Percentiles rank a stretch among this genome's conserved stretches.
Evolutionary conservation across 2,888 invertebrate genomes (phyloP).

Genomic region (Dryobota labecula): DNA sequence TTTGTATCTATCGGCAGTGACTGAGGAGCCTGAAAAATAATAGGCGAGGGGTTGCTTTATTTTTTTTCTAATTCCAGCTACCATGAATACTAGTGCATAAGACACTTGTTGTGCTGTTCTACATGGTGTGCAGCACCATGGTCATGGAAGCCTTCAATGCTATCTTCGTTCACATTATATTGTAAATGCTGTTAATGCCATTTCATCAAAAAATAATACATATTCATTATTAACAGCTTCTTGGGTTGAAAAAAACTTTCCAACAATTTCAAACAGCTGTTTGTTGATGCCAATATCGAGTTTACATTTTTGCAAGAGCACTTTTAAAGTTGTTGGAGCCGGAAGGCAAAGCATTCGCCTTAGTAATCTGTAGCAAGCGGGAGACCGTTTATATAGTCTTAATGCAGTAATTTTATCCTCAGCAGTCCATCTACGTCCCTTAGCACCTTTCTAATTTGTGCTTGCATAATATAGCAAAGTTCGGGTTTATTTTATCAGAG

Average conservation of each 20-base stretch:
- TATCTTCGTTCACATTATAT: slow-evolving; percentile 1
- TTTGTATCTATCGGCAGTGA: slow-evolving; percentile 6
- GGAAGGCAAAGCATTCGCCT: slow-evolving; percentile 8
- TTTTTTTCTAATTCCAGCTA: neutral
- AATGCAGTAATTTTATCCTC: slow-evolving; percentile 1
- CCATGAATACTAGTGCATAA: slow-evolving; percentile 15
- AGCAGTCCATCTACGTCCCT: neutral
- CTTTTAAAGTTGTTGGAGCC: neutral
- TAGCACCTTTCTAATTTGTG: neutral
- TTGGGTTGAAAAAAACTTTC: slow-evolving; percentile 1
- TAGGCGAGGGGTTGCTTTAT: slow-evolving; percentile 4
- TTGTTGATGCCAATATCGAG: neutral
- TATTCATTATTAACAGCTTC: neutral
- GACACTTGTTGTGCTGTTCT: slow-evolving; percentile 2
- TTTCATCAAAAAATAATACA: neutral
- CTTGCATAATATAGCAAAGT: neutral
- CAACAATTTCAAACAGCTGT: slow-evolving; percentile 2
- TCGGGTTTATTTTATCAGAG: neutral
- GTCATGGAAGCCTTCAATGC: slow-evolving; percentile 9
- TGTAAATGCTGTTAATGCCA: neutral
- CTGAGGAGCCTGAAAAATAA: slow-evolving; percentile 5
- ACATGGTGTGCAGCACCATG: slow-evolving; percentile 5
- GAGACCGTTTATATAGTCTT: neutral
- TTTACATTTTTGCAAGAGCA: neutral
- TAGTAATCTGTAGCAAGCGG: slow-evolving; percentile 3